Percentiles rank a stretch among this genome's conserved stretches.
Conservation (phyloP, 2,797 vertebrate genomes). For the Cossypha heuglini region DNA sequence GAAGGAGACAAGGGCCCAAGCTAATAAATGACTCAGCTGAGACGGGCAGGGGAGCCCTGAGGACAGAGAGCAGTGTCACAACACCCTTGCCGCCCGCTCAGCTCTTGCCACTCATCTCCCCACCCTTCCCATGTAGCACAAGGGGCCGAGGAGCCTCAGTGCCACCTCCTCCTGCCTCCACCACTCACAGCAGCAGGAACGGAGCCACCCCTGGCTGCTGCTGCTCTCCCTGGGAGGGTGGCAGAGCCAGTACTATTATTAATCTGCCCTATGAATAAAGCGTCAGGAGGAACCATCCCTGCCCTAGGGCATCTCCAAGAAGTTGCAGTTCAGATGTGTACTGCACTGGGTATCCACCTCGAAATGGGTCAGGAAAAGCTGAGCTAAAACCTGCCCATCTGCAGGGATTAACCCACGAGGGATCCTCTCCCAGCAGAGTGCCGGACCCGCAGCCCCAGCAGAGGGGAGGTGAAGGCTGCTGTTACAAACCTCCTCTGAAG, state of each 20-base stretch:
- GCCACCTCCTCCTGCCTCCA: neutral
- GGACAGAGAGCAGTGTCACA: neutral
- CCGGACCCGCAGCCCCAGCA: neutral
- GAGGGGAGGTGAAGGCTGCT: neutral
- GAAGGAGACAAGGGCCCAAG: neutral
- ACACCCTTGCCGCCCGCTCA: fast-evolving
- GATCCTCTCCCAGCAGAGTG: neutral
- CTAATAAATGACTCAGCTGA: neutral
- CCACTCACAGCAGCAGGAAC: fast-evolving
- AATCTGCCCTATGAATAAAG: neutral
- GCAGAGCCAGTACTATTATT: neutral
- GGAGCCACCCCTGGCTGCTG: neutral
- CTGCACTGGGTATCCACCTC: neutral
- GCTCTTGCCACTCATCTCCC: fast-evolving
- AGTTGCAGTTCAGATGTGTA: neutral
- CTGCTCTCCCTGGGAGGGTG: neutral
- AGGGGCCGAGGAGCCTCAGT: neutral
- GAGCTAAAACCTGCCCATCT: neutral
- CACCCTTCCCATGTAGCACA: fast-evolving
- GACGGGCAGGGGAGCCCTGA: neutral
- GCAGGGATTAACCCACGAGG: fast-evolving
- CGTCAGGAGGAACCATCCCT: neutral
- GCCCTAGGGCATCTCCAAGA: neutral
- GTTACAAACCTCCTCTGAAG: neutral
- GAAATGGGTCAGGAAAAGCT: neutral